These are phyloP conservation scores for Drymodes brunneopygia DNA, from an alignment of 2,113 vertebrate species.

Conservation along the genomic window DNA sequence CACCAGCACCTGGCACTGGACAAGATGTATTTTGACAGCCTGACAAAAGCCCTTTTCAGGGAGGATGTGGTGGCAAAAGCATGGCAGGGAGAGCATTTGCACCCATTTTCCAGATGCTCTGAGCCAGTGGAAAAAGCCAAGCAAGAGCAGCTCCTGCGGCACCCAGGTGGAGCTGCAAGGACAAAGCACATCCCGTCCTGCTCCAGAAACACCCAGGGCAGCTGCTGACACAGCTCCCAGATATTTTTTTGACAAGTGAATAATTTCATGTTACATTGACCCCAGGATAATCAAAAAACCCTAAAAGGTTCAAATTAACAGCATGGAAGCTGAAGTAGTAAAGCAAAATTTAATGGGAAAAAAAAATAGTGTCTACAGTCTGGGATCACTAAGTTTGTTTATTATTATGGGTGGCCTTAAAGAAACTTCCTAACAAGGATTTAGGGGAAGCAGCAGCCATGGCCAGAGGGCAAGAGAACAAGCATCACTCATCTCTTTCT, in stretches of 20 bases:
- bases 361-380: rapidly evolving
- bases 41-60: neutral
- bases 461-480: neutral
- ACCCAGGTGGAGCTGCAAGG: neutral
- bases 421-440: neutral
- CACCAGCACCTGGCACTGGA: neutral
- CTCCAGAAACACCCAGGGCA: neutral
- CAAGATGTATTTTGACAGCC: neutral
- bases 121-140: neutral
- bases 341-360: neutral
- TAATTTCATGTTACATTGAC: neutral
- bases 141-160: neutral
- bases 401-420: neutral
- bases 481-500: neutral
- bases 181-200: neutral
- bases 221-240: neutral
- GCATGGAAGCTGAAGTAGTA: neutral
- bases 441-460: neutral
- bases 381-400: neutral
- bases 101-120: neutral
- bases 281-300: neutral
- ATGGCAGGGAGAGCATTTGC: neutral
- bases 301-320: neutral
- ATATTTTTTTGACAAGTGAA: neutral
- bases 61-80: neutral